Conservation (phyloP, 2,888 invertebrate genomes). For the Eilema caniola region DNA sequence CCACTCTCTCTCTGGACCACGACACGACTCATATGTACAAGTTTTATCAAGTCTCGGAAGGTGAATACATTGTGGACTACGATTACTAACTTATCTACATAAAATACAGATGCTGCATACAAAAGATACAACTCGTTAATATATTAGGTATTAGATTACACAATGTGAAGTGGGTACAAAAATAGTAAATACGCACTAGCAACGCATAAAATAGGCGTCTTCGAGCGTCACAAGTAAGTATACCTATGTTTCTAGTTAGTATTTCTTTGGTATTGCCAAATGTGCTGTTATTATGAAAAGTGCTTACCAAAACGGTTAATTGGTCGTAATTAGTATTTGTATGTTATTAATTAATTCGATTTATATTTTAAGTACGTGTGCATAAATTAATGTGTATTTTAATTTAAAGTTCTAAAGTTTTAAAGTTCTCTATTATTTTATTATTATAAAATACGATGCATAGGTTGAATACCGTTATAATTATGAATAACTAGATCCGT, state of each 20-base stretch:
- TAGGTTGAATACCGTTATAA: too few species aligned
- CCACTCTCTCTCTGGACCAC: conserved; percentile 10
- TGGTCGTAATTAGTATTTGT: not conserved
- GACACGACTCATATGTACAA: conserved; percentile 29
- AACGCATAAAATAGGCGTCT: not conserved
- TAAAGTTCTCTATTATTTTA: too few species aligned
- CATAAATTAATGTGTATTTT: too few species aligned
- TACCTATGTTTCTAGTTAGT: not conserved
- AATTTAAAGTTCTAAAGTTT: too few species aligned
- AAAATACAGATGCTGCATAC: not conserved
- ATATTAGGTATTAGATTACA: not conserved
- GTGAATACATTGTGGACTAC: not conserved
- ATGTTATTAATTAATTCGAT: too few species aligned
- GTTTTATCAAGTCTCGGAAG: not conserved
- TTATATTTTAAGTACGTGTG: too few species aligned
- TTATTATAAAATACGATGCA: too few species aligned
- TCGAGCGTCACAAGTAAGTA: too few species aligned
- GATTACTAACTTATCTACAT: not conserved
- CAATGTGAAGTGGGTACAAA: not conserved
- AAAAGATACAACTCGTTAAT: not conserved
- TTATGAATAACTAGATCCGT: too few species aligned
- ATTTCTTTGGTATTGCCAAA: not conserved
- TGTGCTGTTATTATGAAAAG: not conserved
- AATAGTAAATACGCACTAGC: not conserved
- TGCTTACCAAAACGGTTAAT: not conserved